Base-by-base conservation (phyloP, 2,888 invertebrate genomes). In the Dorcus hopei region DNA sequence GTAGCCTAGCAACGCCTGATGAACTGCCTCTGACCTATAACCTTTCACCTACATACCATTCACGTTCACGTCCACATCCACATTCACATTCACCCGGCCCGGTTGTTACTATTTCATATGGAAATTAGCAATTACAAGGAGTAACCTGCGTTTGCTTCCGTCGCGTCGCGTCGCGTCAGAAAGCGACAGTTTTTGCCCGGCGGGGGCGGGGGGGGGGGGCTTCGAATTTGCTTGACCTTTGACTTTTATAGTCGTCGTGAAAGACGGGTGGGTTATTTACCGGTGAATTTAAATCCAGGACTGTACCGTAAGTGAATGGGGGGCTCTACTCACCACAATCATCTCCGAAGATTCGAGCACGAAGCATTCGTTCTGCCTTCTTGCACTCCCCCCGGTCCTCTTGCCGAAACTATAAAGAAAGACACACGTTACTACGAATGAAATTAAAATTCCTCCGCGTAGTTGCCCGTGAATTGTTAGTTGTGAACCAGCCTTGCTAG, bases 311-410 rank as follows among this genome's bases (percentile, higher is more conserved):
- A 3, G 19, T 0, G 19, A 19, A 19, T 2, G 19, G 3, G 3
- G 19, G 14, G 2, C 19, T 19, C 19, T 66, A 88, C 90, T 86
- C 78, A 91, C 91, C 80, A 89, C 90, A 75, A 93, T 89, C 90
- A 93, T 90, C 82, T 92, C 92, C 71, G 91, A 91, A 61, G 90
- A 87, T 78, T 93, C 92, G 76, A 92, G 83, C 62, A 91, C 89
- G 78, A 93, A 86, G 77, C 93, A 93, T 79, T 92, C 91, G 80
- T 90, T 91, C 68, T 87, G 87, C 70, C 92, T 81, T 65, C 91
- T 82, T 67, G 88, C 86, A 77, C 88, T 89, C 75, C 88, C 88
- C 63, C 88, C 87, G 70, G 87, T 88, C 72, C 91, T 82, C 79
- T 91, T 90, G 69, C 91, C 92, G 80, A 92, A 91, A 82, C 92